Percentiles rank a stretch among this genome's conserved stretches.
phyloP scores from a whole-genome alignment of 2,113 vertebrate genomes.

The Scomber japonicus region DNA sequence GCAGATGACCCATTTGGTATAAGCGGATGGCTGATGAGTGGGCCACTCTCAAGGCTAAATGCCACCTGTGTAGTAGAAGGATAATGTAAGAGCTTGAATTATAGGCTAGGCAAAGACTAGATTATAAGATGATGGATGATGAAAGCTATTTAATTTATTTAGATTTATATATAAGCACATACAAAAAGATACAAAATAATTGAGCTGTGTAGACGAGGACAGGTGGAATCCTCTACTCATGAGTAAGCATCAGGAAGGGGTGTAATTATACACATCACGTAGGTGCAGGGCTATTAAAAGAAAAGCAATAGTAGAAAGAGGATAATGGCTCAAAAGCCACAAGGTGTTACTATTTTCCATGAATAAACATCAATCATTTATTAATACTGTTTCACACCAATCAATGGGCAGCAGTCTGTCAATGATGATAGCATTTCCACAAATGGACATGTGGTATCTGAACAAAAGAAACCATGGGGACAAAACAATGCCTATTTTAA shows the following conservation, averaged over 20 bases:
- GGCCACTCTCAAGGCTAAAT: slow-evolving; percentile 23
- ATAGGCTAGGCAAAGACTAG: neutral
- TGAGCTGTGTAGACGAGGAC: neutral
- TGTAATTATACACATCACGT: no score
- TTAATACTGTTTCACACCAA: neutral
- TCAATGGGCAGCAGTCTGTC: neutral
- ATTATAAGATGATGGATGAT: neutral
- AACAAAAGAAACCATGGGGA: neutral
- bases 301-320: no score
- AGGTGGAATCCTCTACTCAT: neutral
- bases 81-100: slow-evolving; percentile 2
- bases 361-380: neutral
- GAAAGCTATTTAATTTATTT: neutral
- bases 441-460: neutral
- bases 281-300: no score
- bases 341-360: no score
- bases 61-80: neutral
- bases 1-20: slow-evolving; percentile 62
- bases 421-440: neutral
- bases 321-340: no score
- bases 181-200: neutral
- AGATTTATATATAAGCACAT: neutral
- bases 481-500: neutral
- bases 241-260: no score
- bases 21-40: slow-evolving; percentile 59